Percentiles rank a stretch among this genome's conserved stretches.
Conservation (phyloP, 2,888 invertebrate species). For the Tiphia femorata region DNA sequence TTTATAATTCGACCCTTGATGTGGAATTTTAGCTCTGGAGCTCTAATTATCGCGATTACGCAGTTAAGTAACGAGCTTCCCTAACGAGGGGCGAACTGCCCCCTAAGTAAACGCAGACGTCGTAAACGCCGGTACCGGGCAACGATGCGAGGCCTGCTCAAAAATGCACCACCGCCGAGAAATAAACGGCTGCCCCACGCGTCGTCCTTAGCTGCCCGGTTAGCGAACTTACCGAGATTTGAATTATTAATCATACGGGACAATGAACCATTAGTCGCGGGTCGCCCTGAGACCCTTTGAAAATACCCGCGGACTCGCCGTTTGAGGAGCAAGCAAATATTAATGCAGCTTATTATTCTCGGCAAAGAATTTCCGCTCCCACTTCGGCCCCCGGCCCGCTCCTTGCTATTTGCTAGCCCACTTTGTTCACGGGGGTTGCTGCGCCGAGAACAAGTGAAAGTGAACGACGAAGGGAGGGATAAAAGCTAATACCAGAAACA, state of each 20-base stretch:
- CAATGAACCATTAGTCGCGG: constrained; percentile 29
- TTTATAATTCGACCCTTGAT: too few relatives aligned
- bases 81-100: too few relatives aligned
- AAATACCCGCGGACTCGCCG: constrained; percentile 38
- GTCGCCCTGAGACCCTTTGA: constrained; percentile 19
- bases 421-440: constrained; percentile 24
- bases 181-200: too few relatives aligned
- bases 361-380: constrained; percentile 29
- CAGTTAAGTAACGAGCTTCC: too few relatives aligned
- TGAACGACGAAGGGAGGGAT: constrained; percentile 31
- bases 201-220: too few relatives aligned
- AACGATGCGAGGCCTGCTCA: too few relatives aligned
- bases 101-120: too few relatives aligned
- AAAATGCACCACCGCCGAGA: too few relatives aligned
- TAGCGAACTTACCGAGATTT: neutral
- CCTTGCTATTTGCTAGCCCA: constrained; percentile 41
- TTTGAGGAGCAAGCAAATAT: constrained; percentile 51
- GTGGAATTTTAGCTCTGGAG: too few relatives aligned
- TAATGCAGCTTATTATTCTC: constrained; percentile 48
- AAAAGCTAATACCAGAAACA: constrained; percentile 20
- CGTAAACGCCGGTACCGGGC: too few relatives aligned
- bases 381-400: neutral
- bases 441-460: constrained; percentile 32
- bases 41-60: too few relatives aligned
- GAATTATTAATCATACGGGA: constrained; percentile 32